Conservation (phyloP, 2,888 invertebrate species). For the Thalpophila matura region DNA sequence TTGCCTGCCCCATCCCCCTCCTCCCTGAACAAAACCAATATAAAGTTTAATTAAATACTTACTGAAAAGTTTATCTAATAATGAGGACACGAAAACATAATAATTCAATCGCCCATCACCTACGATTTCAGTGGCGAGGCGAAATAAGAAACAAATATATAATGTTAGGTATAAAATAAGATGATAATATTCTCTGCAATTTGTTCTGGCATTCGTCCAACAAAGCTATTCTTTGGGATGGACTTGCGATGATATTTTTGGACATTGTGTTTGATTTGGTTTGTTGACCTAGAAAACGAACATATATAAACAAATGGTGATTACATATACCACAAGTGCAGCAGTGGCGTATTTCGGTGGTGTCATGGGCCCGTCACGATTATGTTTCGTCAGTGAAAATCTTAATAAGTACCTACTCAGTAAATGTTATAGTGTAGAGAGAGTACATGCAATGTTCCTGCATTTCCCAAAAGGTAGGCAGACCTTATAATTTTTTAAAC, state of each 20-base stretch:
- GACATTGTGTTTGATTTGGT: slow-evolving; percentile 66
- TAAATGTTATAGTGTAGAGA: no score
- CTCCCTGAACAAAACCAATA: no score
- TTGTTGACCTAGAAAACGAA: slow-evolving; percentile 78
- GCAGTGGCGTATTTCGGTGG: no score
- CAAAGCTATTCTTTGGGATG: slow-evolving; percentile 63
- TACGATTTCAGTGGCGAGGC: neutral
- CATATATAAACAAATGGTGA: slow-evolving; percentile 46
- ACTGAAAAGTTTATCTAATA: neutral
- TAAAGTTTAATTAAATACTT: no score
- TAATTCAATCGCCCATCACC: neutral
- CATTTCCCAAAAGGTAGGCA: no score
- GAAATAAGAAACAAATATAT: slow-evolving; percentile 15
- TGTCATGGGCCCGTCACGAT: no score
- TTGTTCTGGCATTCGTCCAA: slow-evolving; percentile 74
- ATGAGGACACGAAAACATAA: slow-evolving; percentile 5
- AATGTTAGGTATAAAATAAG: slow-evolving; percentile 17
- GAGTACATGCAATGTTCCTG: no score
- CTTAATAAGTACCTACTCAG: no score
- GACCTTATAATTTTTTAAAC: no score
- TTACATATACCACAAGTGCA: no score
- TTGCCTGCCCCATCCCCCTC: no score
- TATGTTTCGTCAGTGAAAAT: no score
- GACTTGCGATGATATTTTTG: slow-evolving; percentile 73
- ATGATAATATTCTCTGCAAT: slow-evolving; percentile 53